A percentile compares a stretch with the other conserved stretches of the same genome.
Conservation (phyloP, 2,113 vertebrate species). For the Acrocephalus kingi region DNA sequence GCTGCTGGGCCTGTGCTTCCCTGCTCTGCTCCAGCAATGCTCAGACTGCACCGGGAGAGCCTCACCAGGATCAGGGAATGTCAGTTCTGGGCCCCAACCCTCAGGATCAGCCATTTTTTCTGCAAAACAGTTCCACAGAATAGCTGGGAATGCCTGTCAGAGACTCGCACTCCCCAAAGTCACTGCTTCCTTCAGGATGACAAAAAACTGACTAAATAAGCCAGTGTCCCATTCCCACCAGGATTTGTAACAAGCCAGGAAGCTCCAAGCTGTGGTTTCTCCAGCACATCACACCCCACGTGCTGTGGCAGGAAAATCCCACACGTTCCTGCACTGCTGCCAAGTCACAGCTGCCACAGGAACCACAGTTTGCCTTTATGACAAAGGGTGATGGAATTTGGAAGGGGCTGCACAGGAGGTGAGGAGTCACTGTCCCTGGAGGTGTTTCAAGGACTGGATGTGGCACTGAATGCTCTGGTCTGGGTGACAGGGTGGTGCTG, state of each 20-base stretch:
- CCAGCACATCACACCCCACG: not conserved
- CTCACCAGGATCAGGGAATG: fast-evolving
- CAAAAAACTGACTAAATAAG: fast-evolving
- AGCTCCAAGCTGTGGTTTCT: not conserved
- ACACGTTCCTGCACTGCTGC: not conserved
- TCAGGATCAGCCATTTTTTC: not conserved
- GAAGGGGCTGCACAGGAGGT: not conserved
- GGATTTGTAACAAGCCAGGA: not conserved
- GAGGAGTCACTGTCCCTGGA: not conserved
- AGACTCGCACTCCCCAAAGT: not conserved
- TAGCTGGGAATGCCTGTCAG: not conserved
- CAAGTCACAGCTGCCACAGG: not conserved
- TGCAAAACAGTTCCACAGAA: not conserved
- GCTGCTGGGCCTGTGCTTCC: not conserved
- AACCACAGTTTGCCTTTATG: not conserved
- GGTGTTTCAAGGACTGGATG: fast-evolving
- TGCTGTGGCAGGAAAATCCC: not conserved
- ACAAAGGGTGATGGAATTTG: not conserved
- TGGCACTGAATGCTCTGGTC: not conserved
- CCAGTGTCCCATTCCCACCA: not conserved
- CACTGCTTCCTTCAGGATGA: not conserved
- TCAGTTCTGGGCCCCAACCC: not conserved
- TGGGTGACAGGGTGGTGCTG: not conserved
- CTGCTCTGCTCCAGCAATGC: not conserved
- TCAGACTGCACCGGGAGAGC: not conserved